Conservation (phyloP, 2,113 vertebrate species). For the Eurypyga helias region DNA sequence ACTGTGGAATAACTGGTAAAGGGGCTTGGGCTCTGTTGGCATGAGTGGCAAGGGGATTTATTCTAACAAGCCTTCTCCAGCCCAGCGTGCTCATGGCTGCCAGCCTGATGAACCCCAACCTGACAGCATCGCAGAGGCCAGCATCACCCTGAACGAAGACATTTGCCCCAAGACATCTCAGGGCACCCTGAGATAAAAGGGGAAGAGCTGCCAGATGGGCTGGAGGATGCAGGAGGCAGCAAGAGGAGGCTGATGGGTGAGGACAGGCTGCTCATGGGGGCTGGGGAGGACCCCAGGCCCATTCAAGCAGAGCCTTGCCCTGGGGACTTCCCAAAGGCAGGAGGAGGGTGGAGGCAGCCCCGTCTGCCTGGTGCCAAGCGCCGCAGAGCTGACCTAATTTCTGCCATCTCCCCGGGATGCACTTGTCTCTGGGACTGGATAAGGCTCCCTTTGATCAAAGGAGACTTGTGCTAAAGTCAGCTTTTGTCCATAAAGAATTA, state of each 20-base stretch:
- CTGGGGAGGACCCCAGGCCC: neutral
- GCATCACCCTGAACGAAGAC: fast-evolving
- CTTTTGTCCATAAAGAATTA: neutral
- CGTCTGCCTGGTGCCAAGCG: fast-evolving
- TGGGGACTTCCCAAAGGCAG: fast-evolving
- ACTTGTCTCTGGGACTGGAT: neutral
- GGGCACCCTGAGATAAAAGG: neutral
- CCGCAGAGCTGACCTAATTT: neutral
- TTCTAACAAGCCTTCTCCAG: neutral
- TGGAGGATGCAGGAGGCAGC: neutral
- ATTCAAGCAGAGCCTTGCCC: neutral
- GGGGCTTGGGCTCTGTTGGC: neutral
- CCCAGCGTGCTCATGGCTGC: fast-evolving
- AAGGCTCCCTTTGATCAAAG: conserved; percentile 17
- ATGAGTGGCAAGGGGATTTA: neutral
- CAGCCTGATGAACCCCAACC: neutral
- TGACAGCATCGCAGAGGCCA: neutral
- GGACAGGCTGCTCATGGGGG: neutral
- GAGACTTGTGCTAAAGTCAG: neutral
- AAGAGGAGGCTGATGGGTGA: fast-evolving
- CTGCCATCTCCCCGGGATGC: neutral
- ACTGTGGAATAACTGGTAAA: neutral
- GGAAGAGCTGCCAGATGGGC: fast-evolving
- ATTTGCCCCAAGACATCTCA: fast-evolving
- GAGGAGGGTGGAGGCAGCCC: neutral